Conservation (phyloP, 2,888 invertebrate species). For the Microctonus brassicae region DNA sequence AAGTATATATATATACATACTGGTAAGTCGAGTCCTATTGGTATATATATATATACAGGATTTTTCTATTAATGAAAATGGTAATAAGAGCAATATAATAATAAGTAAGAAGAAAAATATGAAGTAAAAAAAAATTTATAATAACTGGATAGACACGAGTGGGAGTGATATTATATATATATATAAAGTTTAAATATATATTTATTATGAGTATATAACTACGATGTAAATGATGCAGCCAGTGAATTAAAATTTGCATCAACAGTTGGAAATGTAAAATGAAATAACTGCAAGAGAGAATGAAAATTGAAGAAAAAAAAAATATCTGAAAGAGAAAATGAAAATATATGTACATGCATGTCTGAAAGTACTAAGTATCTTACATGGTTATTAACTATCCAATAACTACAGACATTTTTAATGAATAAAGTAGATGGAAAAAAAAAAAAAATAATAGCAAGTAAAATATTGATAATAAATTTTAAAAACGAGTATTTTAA, state of each 20-base stretch:
- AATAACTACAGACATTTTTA: neutral
- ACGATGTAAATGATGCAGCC: constrained; percentile 50
- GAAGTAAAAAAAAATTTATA: neutral
- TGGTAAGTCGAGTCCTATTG: constrained; percentile 6
- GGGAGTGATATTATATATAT: constrained; percentile 46
- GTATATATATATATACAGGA: too few species aligned
- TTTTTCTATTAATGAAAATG: constrained; percentile 33
- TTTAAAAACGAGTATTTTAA: neutral
- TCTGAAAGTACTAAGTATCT: neutral
- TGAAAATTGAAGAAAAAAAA: constrained; percentile 17
- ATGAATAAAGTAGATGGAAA: neutral
- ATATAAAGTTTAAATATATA: constrained; percentile 44
- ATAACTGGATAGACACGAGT: constrained; percentile 40
- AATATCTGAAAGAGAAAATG: neutral
- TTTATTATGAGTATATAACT: constrained; percentile 52
- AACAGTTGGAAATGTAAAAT: constrained; percentile 39
- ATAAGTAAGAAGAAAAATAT: constrained; percentile 16
- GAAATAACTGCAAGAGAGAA: constrained; percentile 21
- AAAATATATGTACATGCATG: neutral
- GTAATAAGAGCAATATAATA: too few species aligned
- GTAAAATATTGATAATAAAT: neutral
- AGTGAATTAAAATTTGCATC: constrained; percentile 59
- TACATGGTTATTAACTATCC: neutral
- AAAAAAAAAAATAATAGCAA: neutral
- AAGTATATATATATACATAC: constrained; percentile 27